phyloP scores from a whole-genome alignment of 2,888 invertebrate species.

The Omphaloscelis lunosa region DNA sequence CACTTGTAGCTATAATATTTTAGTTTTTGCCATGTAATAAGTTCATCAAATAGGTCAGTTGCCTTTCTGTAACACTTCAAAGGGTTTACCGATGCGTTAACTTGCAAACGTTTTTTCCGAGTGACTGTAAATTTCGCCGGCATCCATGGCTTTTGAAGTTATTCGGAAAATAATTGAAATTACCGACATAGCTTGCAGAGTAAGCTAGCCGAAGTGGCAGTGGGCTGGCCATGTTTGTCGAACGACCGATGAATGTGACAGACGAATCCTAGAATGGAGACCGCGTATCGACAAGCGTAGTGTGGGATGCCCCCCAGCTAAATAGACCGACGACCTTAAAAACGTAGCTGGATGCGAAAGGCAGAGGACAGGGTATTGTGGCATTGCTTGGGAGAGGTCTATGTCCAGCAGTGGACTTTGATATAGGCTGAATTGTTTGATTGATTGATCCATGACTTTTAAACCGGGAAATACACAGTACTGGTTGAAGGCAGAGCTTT shows the following conservation, averaged over 20 bases:
- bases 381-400: background rate
- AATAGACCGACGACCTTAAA: background rate
- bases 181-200: background rate
- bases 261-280: background rate
- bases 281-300: background rate
- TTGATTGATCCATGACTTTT: background rate
- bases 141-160: conserved; percentile 6
- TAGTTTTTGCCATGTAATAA: background rate
- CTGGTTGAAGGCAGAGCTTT: background rate
- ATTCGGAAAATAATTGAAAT: conserved; percentile 8
- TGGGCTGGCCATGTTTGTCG: background rate
- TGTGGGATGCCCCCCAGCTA: no score
- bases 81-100: background rate
- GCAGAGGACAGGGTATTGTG: background rate
- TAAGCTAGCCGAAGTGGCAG: background rate
- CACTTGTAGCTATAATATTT: background rate
- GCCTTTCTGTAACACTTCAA: background rate
- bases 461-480: background rate
- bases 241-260: no score
- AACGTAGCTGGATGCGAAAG: background rate
- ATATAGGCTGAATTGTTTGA: background rate
- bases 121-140: background rate
- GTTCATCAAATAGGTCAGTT: background rate
- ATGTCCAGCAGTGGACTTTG: background rate
- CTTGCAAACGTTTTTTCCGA: background rate